phyloP scores from a whole-genome alignment of 1,140 invertebrate species.

The Lutraria rhynchaena region DNA sequence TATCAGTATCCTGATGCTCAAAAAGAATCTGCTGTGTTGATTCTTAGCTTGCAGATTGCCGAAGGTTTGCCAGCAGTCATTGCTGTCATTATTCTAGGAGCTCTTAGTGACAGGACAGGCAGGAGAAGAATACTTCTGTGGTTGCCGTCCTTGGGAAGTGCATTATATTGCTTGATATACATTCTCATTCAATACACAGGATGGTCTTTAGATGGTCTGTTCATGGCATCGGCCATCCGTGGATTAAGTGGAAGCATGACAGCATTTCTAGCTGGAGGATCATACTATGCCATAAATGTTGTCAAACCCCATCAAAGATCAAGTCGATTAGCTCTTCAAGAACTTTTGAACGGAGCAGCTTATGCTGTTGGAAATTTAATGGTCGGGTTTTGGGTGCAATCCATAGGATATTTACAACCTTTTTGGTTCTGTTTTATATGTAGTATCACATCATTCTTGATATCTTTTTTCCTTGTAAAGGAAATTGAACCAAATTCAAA shows the following conservation, averaged over 20 bases:
- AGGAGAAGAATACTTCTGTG: constrained; percentile 75
- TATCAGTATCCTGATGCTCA: constrained; percentile 68
- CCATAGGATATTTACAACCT: constrained; percentile 73
- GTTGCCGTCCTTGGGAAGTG: constrained; percentile 75
- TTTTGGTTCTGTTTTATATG: constrained; percentile 78
- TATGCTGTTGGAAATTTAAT: constrained; percentile 79
- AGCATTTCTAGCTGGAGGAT: constrained; percentile 76
- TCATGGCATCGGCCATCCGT: constrained; percentile 77
- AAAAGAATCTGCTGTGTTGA: constrained; percentile 71
- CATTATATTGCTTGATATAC: constrained; percentile 75
- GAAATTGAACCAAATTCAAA: constrained; percentile 65
- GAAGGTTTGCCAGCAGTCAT: constrained; percentile 78
- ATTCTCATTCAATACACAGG: constrained; percentile 77
- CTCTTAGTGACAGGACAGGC: constrained; percentile 77
- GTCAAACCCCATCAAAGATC: constrained; percentile 73
- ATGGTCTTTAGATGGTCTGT: constrained; percentile 78
- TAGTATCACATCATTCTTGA: constrained; percentile 72
- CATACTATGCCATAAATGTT: constrained; percentile 77
- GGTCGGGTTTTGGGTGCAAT: constrained; percentile 79
- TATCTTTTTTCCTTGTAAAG: constrained; percentile 76
- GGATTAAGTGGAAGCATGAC: constrained; percentile 79
- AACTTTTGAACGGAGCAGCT: constrained; percentile 77
- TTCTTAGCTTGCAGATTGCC: constrained; percentile 76
- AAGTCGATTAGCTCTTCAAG: constrained; percentile 76
- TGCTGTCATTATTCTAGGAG: constrained; percentile 77